Base-by-base conservation (phyloP, 2,888 invertebrate species). In the Syritta pipiens region DNA sequence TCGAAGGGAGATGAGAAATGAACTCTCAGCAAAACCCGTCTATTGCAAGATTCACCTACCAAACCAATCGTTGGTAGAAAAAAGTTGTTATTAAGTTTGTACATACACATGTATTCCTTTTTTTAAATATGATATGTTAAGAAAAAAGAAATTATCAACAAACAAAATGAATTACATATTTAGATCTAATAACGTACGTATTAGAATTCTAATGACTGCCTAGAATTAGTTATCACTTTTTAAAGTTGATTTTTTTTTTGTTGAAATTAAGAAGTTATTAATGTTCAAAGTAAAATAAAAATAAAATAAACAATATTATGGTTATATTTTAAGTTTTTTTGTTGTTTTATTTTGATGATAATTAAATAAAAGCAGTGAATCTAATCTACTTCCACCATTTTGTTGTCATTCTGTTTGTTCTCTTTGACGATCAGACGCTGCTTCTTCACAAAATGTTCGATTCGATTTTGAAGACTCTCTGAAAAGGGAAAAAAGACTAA, bases 381-480 rank as follows among this genome's bases (percentile, higher is more conserved):
- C n/a, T n/a, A n/a, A n/a, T n/a, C n/a, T n/a, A n/a, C n/a, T n/a
- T n/a, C n/a, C n/a, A n/a, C n/a, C n/a, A n/a, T n/a, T n/a, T n/a
- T n/a, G n/a, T n/a, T n/a, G n/a, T 14, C 9, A 1, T 17, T 35
- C 3, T 17, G 12, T 10, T 20, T 14, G n/a, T 17, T 48, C 4
- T 68, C 68, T 14, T 82, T 82, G 0, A 86, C 81, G 20, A 86
- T 68, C 28, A 89, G 81, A 85, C 92, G 91, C 84, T 91, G 91
- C 84, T 93, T 93, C 86, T 94, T 96, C 4, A 91, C 91, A 85
- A 92, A 95, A 88, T 94, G 93, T 83, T 94, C 91, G 51, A 96
- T 93, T 82, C 93, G 92, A 83, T 94, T 93, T 89, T 96, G 95
- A 77, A 97, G 89, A 84, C 95, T 95, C 37, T 93, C 96, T 96